Percentiles rank a stretch among this genome's conserved stretches.
Conservation (phyloP, 2,888 invertebrate species). For the Tetramorium bicarinatum region DNA sequence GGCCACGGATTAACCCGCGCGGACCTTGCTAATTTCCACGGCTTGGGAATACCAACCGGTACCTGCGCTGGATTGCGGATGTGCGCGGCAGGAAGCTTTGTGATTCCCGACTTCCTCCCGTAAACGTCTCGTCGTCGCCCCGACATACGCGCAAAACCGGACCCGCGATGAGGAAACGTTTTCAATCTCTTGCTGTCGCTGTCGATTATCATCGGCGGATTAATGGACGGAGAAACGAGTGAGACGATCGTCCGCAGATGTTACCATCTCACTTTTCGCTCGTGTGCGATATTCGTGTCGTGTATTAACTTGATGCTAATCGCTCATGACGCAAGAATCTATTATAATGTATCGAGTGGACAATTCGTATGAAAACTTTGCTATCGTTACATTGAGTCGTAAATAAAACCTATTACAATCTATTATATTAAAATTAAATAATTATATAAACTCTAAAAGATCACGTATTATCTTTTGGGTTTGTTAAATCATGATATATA, state of each 20-base stretch:
- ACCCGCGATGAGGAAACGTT: conserved; percentile 41
- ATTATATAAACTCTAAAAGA: not conserved
- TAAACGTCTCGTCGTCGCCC: conserved; percentile 46
- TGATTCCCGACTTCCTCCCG: conserved; percentile 50
- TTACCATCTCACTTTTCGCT: conserved; percentile 13
- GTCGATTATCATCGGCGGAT: conserved; percentile 42
- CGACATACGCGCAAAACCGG: conserved; percentile 25
- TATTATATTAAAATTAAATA: not conserved
- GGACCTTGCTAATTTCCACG: conserved; percentile 68
- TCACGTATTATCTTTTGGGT: not conserved
- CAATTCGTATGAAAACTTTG: not conserved
- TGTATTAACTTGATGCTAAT: conserved; percentile 6
- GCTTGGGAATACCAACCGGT: conserved; percentile 63
- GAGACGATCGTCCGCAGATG: conserved; percentile 31
- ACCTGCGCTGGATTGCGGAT: conserved; percentile 54
- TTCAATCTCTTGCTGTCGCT: conserved; percentile 53
- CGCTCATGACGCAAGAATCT: conserved; percentile 1
- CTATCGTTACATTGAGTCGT: not conserved
- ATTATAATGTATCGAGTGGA: not conserved
- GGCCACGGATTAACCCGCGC: conserved; percentile 60
- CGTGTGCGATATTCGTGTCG: conserved; percentile 24
- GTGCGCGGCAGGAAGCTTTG: conserved; percentile 49
- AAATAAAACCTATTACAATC: not conserved
- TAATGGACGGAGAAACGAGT: conserved; percentile 32
- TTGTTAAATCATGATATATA: not conserved